phyloP scores from a whole-genome alignment of 2,113 vertebrate genomes.

The Camarhynchus parvulus region DNA sequence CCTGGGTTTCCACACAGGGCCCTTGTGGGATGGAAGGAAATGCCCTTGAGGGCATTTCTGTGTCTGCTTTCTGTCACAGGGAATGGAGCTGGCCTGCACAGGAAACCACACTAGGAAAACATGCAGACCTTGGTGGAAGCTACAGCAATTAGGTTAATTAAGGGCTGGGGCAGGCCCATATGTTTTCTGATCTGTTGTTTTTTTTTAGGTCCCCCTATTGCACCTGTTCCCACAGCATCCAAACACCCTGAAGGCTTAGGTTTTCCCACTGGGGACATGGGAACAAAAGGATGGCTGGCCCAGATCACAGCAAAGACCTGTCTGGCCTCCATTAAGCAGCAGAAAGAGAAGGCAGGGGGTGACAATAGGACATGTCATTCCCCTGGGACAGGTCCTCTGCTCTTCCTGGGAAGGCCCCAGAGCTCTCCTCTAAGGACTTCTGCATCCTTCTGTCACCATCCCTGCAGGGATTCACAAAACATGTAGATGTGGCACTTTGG shows the following conservation, averaged over 20 bases:
- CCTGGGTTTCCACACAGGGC: no score
- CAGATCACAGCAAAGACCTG: not conserved
- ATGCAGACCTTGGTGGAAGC: not conserved
- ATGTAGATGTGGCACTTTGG: fast-evolving
- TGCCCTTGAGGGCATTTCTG: not conserved
- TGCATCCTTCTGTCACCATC: not conserved
- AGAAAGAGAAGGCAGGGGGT: not conserved
- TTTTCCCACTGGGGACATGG: not conserved
- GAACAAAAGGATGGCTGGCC: not conserved
- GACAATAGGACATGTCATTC: not conserved
- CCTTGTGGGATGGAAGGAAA: not conserved
- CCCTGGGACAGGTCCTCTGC: not conserved
- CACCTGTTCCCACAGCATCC: constrained; percentile 38
- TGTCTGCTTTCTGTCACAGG: not conserved
- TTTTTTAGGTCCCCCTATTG: not conserved
- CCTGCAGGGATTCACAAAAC: not conserved
- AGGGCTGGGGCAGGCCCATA: constrained; percentile 25
- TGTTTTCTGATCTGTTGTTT: constrained; percentile 55
- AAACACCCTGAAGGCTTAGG: not conserved
- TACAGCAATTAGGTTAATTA: constrained; percentile 57
- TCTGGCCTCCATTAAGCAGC: not conserved
- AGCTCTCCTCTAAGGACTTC: not conserved
- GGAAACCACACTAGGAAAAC: not conserved
- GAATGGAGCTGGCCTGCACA: not conserved
- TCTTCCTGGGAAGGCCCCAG: not conserved